Evolutionary conservation across 1,140 invertebrate genomes (phyloP), one percentile per base, ranked within the genome.

Genomic region (Zophobas atratus): DNA sequence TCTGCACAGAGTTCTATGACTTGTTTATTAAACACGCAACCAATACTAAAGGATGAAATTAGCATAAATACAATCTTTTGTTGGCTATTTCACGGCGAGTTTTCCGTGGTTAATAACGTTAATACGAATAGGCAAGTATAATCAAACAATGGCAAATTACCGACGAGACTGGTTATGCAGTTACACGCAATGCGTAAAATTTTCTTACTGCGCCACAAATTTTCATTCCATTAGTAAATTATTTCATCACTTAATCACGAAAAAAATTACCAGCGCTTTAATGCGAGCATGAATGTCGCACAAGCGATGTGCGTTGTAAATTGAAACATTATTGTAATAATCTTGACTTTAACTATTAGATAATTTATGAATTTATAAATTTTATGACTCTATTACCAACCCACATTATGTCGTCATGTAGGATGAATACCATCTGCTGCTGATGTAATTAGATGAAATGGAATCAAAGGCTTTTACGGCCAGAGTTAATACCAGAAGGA

Each of bases 181-280:
- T 8, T 67, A 67, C 60, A 67, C 60, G 60, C 60, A 67, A 67
- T 67, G 60, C 60, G 60, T 67, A 67, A 67, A 67, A 67, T 67
- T 67, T 60, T 32, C 38, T 51, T 67, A 67, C 35, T 43, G 39
- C 38, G 60, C 5, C 38, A 39, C 43, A 32, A 67, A 67, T 67
- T 67, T n/a, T 3, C 0, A 5, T n/a, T 1, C 1, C 20, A 4
- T 67, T 67, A 67, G 60, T 51, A 6, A 51, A 4, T 4, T 51
- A 20, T 46, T 46, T 8, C 43, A 46, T 46, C 8, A 46, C 43
- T 46, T 46, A 4, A 46, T 4, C 43, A 46, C 3, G 8, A 46
- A 4, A 46, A 46, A 46, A 46, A 20, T 20, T 20, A 20, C 20
- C 20, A 20, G 20, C 20, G 20, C 20, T 20, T 20, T 20, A 20